Evolutionary conservation across 2,797 vertebrate genomes (phyloP).

Genomic region (Coluber constrictor): DNA sequence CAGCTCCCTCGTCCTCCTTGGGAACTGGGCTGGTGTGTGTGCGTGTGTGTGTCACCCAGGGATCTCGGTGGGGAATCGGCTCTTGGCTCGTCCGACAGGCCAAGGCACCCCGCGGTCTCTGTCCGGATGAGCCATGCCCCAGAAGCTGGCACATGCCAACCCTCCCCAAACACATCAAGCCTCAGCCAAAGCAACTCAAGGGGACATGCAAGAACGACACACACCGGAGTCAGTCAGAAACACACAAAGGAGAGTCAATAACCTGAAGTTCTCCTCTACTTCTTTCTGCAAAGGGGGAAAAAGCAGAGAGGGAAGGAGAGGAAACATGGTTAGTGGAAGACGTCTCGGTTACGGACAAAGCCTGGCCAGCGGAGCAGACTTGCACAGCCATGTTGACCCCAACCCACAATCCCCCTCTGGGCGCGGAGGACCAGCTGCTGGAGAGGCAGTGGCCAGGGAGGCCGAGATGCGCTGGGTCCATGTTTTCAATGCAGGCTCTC

Average conservation of each 20-base stretch:
- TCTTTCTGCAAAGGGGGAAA: conserved; percentile 79
- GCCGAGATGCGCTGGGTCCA: not conserved
- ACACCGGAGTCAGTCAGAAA: conserved; percentile 34
- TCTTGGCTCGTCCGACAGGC: conserved; percentile 7
- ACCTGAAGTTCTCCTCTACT: conserved; percentile 88
- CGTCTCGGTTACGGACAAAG: not conserved
- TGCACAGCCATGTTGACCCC: not conserved
- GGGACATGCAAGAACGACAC: conserved; percentile 49
- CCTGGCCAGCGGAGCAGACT: conserved; percentile 24
- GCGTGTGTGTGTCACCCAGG: not conserved
- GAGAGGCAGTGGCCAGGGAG: not conserved
- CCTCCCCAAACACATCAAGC: conserved; percentile 13
- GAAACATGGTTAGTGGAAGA: conserved; percentile 54
- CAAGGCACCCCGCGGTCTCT: conserved; percentile 60
- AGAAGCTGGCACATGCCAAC: conserved; percentile 51
- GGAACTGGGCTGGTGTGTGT: not conserved
- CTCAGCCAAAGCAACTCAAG: conserved; percentile 33
- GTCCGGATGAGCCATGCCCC: conserved; percentile 28
- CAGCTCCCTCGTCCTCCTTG: not conserved
- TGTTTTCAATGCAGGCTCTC: not conserved
- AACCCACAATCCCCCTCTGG: not conserved
- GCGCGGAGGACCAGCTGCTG: not conserved
- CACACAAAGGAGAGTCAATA: conserved; percentile 65
- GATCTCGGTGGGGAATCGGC: rapidly evolving
- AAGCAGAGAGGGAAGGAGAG: conserved; percentile 40